These are phyloP conservation scores for Smithornis capensis DNA, from an alignment of 2,113 vertebrate species.

Conservation along the genomic window DNA sequence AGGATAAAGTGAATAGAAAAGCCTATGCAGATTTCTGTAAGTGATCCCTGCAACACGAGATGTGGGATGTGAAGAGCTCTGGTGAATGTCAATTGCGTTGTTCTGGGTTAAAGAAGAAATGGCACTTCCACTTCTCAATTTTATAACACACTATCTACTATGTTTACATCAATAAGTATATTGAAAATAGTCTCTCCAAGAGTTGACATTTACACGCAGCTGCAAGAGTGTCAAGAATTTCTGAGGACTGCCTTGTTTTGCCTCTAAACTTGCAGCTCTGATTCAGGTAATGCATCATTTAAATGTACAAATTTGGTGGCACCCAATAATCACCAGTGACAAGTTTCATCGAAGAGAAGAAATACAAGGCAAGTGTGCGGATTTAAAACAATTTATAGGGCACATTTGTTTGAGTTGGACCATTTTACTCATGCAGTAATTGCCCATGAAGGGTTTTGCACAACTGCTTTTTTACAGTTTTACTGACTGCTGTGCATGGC, in stretches of 20 bases:
- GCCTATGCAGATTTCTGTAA: slow-evolving; percentile 15
- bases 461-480: background rate
- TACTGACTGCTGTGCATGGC: background rate
- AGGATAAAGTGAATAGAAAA: background rate
- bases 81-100: background rate
- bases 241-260: background rate
- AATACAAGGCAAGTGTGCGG: rapidly evolving
- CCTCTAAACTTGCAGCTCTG: background rate
- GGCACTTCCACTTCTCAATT: background rate
- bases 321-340: background rate
- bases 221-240: background rate
- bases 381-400: background rate
- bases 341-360: background rate
- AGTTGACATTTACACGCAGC: background rate
- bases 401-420: background rate
- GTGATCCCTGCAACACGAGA: background rate
- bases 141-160: background rate
- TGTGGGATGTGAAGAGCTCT: background rate
- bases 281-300: background rate
- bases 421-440: background rate
- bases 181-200: background rate
- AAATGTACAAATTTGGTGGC: background rate
- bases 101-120: background rate
- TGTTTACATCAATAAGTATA: background rate
- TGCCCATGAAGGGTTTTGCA: background rate